Evolutionary conservation across 2,797 vertebrate genomes (phyloP), one percentile per base, ranked within the genome.

Genomic region (Monodelphis domestica): DNA sequence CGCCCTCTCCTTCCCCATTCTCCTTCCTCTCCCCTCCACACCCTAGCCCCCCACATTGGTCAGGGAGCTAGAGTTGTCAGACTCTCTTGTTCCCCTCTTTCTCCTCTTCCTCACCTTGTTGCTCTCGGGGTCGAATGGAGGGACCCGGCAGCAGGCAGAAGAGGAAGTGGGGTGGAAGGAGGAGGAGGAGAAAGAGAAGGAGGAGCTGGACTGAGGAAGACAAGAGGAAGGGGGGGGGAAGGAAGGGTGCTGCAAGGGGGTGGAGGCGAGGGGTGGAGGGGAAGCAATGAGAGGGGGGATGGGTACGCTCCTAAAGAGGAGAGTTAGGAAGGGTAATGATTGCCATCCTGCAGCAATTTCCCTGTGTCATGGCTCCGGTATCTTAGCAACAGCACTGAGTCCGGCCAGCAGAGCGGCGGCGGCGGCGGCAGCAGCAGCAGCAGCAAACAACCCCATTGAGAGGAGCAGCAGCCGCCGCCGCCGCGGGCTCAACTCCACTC

Each of bases 321-420:
- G 89, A 91, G 94, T 94, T 95, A 63, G 97, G 93, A 97, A 90
- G 91, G 97, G 97, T 84, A 96, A 95, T 95, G 94, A 97, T 97
- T 97, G 98, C 97, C 97, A 97, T 94, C 98, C 98, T 98, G 98
- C 98, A 95, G 98, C 98, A 97, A 97, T 98, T 98, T 98, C 95
- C 97, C 98, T 98, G 97, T 98, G 98, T 98, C 98, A 98, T 97
- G 96, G 97, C 98, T 98, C 98, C 96, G 53, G 98, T 98, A 94
- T 98, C 98, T 97, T 98, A 98, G 98, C 98, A 98, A 98, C 98
- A 89, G 98, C 97, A 92, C 91, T 97, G 91, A 70, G 98, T 97
- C 98, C 97, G 96, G 97, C 97, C 59, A 94, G 94, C 96, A 0
- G 92, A 97, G 95, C 92, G 51, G 84, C 29, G 24, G 91, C 88